Evolutionary conservation across 2,888 invertebrate species (phyloP).

Genomic region (Leptura quadrifasciata): DNA sequence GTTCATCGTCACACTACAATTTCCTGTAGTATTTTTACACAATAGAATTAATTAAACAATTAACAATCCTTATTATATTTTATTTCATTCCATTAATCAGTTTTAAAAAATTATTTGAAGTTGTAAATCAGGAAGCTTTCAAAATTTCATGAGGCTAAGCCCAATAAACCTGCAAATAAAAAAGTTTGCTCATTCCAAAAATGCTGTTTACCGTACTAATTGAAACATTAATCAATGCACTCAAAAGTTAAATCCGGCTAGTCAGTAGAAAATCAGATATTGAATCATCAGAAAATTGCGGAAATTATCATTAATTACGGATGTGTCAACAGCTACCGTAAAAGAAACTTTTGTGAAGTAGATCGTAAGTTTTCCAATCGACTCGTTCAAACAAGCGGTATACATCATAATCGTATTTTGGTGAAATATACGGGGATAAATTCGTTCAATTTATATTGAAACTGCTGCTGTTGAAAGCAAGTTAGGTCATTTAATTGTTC

Average conservation of each 20-base stretch:
- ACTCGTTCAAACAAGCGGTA: conserved; percentile 34
- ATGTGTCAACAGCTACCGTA: conserved; percentile 30
- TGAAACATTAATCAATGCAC: conserved; percentile 4
- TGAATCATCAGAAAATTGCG: conserved; percentile 23
- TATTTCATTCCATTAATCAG: no score
- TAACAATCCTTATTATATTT: no score
- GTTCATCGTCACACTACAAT: no score
- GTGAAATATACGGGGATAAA: conserved; percentile 54
- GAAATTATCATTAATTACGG: conserved; percentile 39
- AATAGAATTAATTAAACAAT: no score
- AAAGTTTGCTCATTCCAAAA: no score
- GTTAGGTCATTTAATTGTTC: conserved; percentile 57
- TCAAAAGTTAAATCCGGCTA: conserved; percentile 1
- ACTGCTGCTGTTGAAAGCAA: conserved; percentile 58
- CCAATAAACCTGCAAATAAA: no score
- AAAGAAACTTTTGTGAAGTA: conserved; percentile 38
- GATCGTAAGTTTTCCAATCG: conserved; percentile 52
- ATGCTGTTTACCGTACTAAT: background rate
- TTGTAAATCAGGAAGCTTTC: no score
- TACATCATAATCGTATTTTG: conserved; percentile 59
- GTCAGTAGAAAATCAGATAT: background rate
- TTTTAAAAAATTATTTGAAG: no score
- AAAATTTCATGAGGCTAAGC: no score
- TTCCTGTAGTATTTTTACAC: no score
- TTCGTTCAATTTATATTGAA: conserved; percentile 58